These are phyloP conservation scores for Aspidapion aeneum DNA, from an alignment of 2,888 invertebrate genomes.

Conservation along the genomic window DNA sequence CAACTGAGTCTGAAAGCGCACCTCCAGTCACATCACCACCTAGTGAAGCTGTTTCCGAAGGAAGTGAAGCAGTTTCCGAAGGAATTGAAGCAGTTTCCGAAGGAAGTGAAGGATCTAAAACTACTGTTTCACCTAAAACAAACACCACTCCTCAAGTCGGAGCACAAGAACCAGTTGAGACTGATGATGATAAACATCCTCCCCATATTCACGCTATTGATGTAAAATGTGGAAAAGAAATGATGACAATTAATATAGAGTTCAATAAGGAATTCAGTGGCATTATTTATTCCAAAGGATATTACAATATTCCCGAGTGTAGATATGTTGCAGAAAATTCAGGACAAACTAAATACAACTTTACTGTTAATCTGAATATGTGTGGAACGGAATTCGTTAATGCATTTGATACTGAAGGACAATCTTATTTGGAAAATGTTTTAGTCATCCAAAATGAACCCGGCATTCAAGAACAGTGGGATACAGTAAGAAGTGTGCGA, in stretches of 20 bases:
- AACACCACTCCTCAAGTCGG: slow-evolving; percentile 25
- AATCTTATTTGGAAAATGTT: slow-evolving; percentile 76
- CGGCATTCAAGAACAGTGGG: slow-evolving; percentile 75
- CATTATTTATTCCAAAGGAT: slow-evolving; percentile 77
- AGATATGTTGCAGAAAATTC: slow-evolving; percentile 71
- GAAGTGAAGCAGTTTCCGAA: not conserved
- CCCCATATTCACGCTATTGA: slow-evolving; percentile 73
- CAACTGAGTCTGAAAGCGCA: not conserved
- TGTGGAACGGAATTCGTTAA: slow-evolving; percentile 80
- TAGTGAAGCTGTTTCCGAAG: not conserved
- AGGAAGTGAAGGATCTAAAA: slow-evolving; percentile 8
- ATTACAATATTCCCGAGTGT: slow-evolving; percentile 64
- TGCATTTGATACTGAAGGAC: slow-evolving; percentile 70
- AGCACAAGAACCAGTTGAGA: slow-evolving; percentile 3
- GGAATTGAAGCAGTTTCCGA: not conserved
- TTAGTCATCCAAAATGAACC: slow-evolving; percentile 74
- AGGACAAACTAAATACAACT: slow-evolving; percentile 64
- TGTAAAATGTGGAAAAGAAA: slow-evolving; percentile 75
- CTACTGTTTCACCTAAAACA: slow-evolving; percentile 27
- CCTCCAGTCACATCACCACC: too few relatives aligned
- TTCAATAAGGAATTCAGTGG: slow-evolving; percentile 76
- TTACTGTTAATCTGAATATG: slow-evolving; percentile 69
- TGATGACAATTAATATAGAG: slow-evolving; percentile 78
- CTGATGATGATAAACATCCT: slow-evolving; percentile 61
- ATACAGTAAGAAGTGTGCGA: slow-evolving; percentile 70